These are phyloP conservation scores for Lophotis ruficrista DNA, from an alignment of 2,113 vertebrate genomes.

Conservation along the genomic window DNA sequence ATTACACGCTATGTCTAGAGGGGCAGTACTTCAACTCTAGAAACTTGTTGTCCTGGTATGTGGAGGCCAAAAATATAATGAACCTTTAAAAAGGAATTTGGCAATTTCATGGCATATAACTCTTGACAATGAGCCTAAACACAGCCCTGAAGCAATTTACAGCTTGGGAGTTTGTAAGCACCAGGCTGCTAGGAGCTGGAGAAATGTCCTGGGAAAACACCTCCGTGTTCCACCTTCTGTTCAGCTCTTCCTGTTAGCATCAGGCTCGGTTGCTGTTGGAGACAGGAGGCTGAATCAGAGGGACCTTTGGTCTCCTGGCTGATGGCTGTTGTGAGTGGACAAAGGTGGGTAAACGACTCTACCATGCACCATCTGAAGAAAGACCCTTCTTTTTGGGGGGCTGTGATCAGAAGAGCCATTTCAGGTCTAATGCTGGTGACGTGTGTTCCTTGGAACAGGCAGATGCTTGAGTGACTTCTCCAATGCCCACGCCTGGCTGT, in stretches of 20 bases:
- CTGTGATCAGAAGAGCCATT: not conserved
- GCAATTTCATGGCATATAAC: slow-evolving; percentile 35
- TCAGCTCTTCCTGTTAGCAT: not conserved
- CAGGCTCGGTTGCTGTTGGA: not conserved
- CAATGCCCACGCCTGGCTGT: not conserved
- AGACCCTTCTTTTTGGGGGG: not conserved
- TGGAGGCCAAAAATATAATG: not conserved
- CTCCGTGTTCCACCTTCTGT: not conserved
- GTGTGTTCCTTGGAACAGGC: fast-evolving
- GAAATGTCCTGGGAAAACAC: not conserved
- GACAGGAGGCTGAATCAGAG: not conserved
- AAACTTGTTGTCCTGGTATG: not conserved
- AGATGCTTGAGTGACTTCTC: not conserved
- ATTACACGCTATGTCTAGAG: fast-evolving
- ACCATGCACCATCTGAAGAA: not conserved
- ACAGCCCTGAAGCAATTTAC: not conserved
- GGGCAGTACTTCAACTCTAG: not conserved
- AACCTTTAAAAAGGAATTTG: slow-evolving; percentile 9
- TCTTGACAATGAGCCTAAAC: not conserved
- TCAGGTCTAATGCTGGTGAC: fast-evolving
- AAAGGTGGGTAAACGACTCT: not conserved
- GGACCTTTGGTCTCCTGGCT: not conserved
- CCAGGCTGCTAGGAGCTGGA: not conserved
- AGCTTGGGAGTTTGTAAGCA: not conserved
- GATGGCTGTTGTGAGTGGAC: not conserved